phyloP scores from a whole-genome alignment of 2,888 invertebrate genomes.

The Drosophila prolongata region DNA sequence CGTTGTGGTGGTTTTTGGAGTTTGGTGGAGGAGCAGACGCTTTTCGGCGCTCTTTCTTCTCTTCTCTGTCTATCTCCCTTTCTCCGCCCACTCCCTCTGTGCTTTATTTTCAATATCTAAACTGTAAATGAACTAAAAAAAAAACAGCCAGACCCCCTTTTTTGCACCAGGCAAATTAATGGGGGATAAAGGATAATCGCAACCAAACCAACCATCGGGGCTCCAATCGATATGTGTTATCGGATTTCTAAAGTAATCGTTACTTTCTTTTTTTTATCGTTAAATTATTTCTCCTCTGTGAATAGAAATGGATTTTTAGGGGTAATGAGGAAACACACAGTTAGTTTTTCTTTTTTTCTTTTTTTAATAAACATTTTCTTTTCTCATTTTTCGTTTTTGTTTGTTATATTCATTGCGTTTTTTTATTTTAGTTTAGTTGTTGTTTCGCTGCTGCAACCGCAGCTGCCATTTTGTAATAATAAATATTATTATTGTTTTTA shows the following conservation, averaged over 20 bases:
- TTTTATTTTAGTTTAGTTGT: constrained; percentile 51
- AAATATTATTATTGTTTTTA: constrained; percentile 66
- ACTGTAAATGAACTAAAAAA: constrained; percentile 26
- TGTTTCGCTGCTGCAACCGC: constrained; percentile 46
- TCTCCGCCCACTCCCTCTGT: constrained; percentile 1
- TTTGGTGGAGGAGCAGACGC: constrained; percentile 8
- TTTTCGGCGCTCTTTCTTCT: constrained; percentile 39
- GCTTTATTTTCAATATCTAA: constrained; percentile 12
- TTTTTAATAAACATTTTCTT: constrained; percentile 56
- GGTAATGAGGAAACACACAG: constrained; percentile 42
- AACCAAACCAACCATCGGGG: constrained; percentile 58
- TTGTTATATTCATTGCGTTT: constrained; percentile 48
- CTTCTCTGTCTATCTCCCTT: constrained; percentile 14
- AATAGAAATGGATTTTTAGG: constrained; percentile 17
- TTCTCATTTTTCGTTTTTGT: constrained; percentile 35
- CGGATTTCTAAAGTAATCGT: constrained; percentile 2
- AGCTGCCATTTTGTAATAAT: constrained; percentile 58
- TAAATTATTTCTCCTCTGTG: constrained; percentile 20
- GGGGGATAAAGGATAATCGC: constrained; percentile 1
- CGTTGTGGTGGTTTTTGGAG: constrained; percentile 24
- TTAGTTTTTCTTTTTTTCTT: constrained; percentile 33
- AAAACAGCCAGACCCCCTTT: constrained; percentile 15
- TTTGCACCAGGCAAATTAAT: constrained; percentile 9
- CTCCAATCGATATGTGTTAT: constrained; percentile 20
- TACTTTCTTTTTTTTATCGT: constrained; percentile 6